A percentile compares a stretch with the other conserved stretches of the same genome.
Evolutionary conservation across 2,888 invertebrate genomes (phyloP).

Genomic region (Boloria selene): DNA sequence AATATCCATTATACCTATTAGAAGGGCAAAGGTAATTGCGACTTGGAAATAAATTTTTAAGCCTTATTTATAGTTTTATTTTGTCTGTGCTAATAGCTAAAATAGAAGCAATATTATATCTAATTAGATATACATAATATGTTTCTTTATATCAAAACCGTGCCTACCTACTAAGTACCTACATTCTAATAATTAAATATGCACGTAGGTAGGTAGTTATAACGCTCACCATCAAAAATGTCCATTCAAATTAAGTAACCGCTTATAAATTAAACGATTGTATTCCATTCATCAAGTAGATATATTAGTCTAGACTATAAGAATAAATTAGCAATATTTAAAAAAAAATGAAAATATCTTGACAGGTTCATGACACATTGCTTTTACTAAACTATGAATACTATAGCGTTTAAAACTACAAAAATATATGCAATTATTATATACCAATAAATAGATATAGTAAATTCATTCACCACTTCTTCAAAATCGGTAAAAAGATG

Average conservation of each 20-base stretch:
- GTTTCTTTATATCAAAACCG: too few species aligned
- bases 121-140: too few species aligned
- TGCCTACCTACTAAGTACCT: background rate
- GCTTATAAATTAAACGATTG: constrained; percentile 13
- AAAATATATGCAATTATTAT: too few species aligned
- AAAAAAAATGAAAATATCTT: background rate
- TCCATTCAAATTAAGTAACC: constrained; percentile 7
- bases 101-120: too few species aligned
- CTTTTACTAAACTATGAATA: background rate
- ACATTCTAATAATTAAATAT: constrained; percentile 5
- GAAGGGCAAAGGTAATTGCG: too few species aligned
- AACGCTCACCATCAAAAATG: constrained; percentile 2
- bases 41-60: too few species aligned
- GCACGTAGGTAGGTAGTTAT: background rate
- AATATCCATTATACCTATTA: too few species aligned
- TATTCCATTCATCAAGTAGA: constrained; percentile 12
- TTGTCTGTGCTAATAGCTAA: too few species aligned
- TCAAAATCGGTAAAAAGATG: background rate
- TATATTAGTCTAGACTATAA: constrained; percentile 13
- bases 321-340: constrained; percentile 1
- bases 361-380: background rate
- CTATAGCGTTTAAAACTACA: background rate
- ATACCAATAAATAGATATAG: too few species aligned
- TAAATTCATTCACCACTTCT: too few species aligned
- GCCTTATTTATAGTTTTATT: too few species aligned